Conservation (phyloP, 2,113 vertebrate species). For the Hylia prasina region DNA sequence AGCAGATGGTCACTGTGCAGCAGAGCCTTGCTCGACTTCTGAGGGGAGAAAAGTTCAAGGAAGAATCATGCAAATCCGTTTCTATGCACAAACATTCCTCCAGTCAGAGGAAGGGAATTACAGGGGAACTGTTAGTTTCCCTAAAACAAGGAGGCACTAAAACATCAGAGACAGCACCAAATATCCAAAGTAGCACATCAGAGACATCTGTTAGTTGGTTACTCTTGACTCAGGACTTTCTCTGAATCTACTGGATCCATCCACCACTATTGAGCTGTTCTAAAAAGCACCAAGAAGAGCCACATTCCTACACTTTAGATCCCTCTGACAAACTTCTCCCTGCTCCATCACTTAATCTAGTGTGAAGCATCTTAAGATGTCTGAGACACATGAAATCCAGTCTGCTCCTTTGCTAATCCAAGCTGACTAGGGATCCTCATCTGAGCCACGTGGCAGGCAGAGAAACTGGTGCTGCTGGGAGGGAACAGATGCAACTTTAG, state of each 20-base stretch:
- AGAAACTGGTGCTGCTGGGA: background rate
- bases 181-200: background rate
- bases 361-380: background rate
- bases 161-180: background rate
- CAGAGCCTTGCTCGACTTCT: background rate
- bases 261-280: background rate
- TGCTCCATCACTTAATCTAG: background rate
- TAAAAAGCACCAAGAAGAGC: background rate
- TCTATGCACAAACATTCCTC: background rate
- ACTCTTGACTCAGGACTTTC: background rate
- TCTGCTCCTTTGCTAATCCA: background rate
- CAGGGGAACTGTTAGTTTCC: background rate
- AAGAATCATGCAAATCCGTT: background rate
- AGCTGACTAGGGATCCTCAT: background rate
- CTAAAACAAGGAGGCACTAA: background rate
- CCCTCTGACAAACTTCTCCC: background rate
- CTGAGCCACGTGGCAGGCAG: fast-evolving
- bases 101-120: background rate
- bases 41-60: background rate
- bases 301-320: background rate
- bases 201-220: background rate
- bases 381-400: background rate
- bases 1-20: conserved; percentile 12
- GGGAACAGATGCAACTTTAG: background rate
- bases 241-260: background rate